Percentiles rank a stretch among this genome's conserved stretches.
These are phyloP conservation scores for Philaethria dido DNA, from an alignment of 2,888 invertebrate genomes.

Conservation along the genomic window DNA sequence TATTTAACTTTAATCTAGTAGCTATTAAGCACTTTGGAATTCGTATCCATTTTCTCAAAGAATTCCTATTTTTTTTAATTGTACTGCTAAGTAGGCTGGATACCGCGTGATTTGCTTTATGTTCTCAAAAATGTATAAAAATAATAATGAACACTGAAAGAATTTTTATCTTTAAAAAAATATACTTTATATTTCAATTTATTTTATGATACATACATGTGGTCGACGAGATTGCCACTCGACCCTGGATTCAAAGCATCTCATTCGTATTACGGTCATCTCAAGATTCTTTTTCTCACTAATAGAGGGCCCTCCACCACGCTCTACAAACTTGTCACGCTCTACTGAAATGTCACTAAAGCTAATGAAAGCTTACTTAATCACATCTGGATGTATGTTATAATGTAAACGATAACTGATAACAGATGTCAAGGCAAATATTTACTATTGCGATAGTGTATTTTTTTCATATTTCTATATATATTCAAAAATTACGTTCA, in stretches of 20 bases:
- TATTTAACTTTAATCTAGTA: no score
- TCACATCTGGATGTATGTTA: conserved; percentile 6
- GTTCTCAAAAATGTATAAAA: not conserved
- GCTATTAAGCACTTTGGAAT: not conserved
- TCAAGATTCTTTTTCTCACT: conserved; percentile 22
- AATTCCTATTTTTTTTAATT: not conserved
- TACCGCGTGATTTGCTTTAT: not conserved
- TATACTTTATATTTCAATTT: conserved; percentile 14
- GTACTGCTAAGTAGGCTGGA: not conserved
- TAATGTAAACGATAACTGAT: conserved; percentile 14
- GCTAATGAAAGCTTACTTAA: conserved; percentile 13
- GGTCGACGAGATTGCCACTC: conserved; percentile 28
- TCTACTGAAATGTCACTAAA: conserved; percentile 11
- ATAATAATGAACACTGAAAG: not conserved
- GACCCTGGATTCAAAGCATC: conserved; percentile 24
- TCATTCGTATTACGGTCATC: conserved; percentile 26
- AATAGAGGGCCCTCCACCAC: conserved; percentile 21
- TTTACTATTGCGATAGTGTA: conserved; percentile 10
- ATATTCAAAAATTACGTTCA: conserved; percentile 28
- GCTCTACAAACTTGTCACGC: conserved; percentile 22
- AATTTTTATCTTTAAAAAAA: not conserved
- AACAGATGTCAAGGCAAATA: conserved; percentile 20
- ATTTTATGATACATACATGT: not conserved
- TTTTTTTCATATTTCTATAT: conserved; percentile 12
- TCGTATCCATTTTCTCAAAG: not conserved